Evolutionary conservation across 2,113 vertebrate genomes (phyloP).

Genomic region (Xenopus tropicalis): DNA sequence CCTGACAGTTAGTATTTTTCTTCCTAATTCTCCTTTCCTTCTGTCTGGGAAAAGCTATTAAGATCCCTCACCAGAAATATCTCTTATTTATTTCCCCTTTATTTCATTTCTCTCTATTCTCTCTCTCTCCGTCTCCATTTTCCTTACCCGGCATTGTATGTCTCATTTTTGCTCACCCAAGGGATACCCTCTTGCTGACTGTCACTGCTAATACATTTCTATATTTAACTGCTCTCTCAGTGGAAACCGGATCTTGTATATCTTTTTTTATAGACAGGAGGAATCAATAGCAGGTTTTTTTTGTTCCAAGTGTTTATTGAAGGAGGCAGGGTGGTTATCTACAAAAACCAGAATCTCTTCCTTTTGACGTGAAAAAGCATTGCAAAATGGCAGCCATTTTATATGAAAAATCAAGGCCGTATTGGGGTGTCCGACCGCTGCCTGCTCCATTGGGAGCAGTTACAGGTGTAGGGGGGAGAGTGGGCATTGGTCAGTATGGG

Average conservation of each 20-base stretch:
- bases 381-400: too few relatives aligned
- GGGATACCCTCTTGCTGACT: constrained; percentile 24
- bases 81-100: neutral
- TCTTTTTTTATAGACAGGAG: constrained; percentile 13
- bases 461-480: too few relatives aligned
- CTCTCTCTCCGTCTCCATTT: neutral
- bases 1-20: neutral
- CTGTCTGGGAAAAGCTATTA: neutral
- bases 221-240: constrained; percentile 10
- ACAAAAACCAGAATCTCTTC: neutral
- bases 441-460: too few relatives aligned
- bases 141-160: neutral
- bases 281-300: constrained; percentile 23
- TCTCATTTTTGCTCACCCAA: neutral
- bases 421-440: too few relatives aligned
- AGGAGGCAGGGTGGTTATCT: neutral
- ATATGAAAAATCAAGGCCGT: too few relatives aligned
- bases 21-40: neutral
- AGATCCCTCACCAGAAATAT: neutral
- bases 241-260: neutral
- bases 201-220: neutral
- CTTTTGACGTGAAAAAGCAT: too few relatives aligned
- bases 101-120: neutral
- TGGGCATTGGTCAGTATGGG: too few relatives aligned
- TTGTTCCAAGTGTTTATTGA: constrained; percentile 12